phyloP scores from a whole-genome alignment of 37 sponge, comb jelly and placozoan species.

The Theonella swinhoei region DNA sequence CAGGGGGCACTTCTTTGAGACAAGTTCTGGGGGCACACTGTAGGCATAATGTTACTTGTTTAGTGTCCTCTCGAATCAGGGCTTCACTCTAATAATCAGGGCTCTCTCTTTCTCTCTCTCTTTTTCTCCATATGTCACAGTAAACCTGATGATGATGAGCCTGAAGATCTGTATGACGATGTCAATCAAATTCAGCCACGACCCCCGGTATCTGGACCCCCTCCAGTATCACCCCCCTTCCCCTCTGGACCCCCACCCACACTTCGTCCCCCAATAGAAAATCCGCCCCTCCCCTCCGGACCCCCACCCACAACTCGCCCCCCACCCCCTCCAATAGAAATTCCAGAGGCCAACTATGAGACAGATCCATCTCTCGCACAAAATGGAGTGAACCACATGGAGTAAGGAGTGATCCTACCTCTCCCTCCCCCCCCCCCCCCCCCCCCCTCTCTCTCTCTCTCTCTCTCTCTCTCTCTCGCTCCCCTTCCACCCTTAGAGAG shows the following conservation, averaged over 20 bases:
- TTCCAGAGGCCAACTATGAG: not conserved
- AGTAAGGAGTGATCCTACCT: not conserved
- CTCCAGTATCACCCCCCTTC: not conserved
- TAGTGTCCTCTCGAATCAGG: no score
- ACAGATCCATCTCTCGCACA: not conserved
- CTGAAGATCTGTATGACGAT: not conserved
- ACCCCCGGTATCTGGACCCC: not conserved
- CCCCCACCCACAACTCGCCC: not conserved
- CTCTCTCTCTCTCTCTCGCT: not conserved
- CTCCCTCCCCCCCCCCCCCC: not conserved
- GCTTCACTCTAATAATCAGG: no score
- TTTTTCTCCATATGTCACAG: no score
- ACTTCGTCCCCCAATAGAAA: not conserved
- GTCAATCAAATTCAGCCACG: not conserved
- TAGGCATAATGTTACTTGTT: no score
- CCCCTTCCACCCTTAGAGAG: not conserved
- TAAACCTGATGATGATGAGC: not conserved
- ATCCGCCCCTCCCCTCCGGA: not conserved
- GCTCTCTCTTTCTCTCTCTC: no score
- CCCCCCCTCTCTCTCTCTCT: conserved; percentile 1
- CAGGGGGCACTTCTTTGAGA: no score
- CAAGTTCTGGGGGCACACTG: no score
- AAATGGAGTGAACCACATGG: not conserved
- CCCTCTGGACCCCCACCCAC: not conserved
- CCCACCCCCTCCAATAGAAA: not conserved